Evolutionary conservation across 2,797 vertebrate genomes (phyloP).

Genomic region (Arnoldichthys spilopterus): DNA sequence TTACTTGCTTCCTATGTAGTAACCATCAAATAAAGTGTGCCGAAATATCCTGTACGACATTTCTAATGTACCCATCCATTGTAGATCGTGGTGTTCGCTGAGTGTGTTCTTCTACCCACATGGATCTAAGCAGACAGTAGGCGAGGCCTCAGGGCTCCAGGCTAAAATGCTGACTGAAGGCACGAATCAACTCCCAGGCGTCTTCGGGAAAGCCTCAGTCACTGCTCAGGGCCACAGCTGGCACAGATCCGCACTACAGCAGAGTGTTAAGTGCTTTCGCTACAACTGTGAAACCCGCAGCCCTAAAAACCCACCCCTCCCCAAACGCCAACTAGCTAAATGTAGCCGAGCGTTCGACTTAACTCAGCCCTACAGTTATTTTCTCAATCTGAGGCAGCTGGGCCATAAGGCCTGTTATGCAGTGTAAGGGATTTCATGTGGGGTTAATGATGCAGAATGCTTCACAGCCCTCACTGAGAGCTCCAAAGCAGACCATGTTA

Average conservation of each 20-base stretch:
- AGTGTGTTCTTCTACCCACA: conserved; percentile 2
- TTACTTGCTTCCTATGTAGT: not conserved
- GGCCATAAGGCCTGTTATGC: conserved; percentile 16
- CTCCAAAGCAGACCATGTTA: not conserved
- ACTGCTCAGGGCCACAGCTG: conserved; percentile 21
- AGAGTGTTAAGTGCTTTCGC: conserved; percentile 8
- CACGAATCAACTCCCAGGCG: conserved; percentile 22
- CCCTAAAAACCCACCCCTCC: not conserved
- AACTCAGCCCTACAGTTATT: conserved; percentile 14
- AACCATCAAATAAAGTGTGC: not conserved
- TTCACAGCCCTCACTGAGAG: not conserved
- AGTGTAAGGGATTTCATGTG: conserved; percentile 18
- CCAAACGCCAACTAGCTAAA: not conserved
- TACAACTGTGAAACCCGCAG: not conserved
- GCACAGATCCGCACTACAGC: not conserved
- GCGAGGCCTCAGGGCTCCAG: not conserved
- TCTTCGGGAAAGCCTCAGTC: conserved; percentile 13
- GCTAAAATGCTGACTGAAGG: conserved; percentile 23
- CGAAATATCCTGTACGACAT: not conserved
- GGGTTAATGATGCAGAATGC: conserved; percentile 24
- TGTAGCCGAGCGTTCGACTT: conserved; percentile 2
- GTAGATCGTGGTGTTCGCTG: not conserved
- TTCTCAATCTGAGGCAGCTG: not conserved
- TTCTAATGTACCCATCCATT: not conserved
- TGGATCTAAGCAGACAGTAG: conserved; percentile 20